Conservation (phyloP, 2,797 vertebrate species). For the Dendrocincla tyrannina region DNA sequence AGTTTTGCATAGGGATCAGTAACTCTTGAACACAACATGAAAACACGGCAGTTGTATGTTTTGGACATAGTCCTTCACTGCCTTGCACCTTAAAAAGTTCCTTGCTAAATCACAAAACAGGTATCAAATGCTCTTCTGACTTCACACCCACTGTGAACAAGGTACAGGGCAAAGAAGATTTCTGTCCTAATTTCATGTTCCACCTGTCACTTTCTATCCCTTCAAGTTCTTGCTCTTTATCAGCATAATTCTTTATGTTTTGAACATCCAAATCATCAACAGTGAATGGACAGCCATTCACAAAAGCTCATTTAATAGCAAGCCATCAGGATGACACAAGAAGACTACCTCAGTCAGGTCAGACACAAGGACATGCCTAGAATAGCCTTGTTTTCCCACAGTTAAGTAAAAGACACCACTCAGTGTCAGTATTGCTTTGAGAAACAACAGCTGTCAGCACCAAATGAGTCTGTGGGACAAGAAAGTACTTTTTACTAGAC, state of each 20-base stretch:
- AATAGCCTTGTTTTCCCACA: neutral
- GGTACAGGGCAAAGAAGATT: neutral
- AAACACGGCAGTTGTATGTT: neutral
- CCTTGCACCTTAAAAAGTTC: neutral
- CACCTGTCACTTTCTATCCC: neutral
- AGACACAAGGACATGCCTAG: neutral
- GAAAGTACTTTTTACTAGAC: neutral
- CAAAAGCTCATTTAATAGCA: neutral
- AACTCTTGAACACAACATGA: neutral
- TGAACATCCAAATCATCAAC: neutral
- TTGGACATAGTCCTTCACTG: neutral
- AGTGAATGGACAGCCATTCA: neutral
- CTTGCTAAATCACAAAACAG: neutral
- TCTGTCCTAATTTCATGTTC: neutral
- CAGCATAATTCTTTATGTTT: neutral
- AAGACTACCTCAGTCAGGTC: slow-evolving; percentile 16
- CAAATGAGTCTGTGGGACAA: neutral
- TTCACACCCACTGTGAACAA: neutral
- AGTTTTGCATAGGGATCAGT: neutral
- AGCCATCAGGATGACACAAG: neutral
- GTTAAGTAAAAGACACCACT: neutral
- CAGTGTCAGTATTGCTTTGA: neutral
- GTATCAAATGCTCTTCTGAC: neutral
- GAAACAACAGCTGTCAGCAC: neutral
- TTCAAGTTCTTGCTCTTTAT: neutral